phyloP scores from a whole-genome alignment of 2,113 vertebrate genomes.

The Seriola rivoliana region DNA sequence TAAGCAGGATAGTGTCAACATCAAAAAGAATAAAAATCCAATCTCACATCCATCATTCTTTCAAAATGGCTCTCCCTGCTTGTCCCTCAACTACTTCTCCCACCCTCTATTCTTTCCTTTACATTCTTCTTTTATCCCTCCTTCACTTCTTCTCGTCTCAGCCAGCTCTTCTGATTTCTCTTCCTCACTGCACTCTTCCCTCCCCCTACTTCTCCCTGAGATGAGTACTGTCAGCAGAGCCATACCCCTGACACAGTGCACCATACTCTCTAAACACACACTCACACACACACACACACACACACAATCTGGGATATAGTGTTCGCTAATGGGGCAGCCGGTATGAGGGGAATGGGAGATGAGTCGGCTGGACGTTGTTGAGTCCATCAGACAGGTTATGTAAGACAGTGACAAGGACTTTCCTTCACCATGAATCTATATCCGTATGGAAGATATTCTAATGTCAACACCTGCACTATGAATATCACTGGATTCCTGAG shows the following conservation, averaged over 20 bases:
- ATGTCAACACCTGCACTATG: constrained; percentile 30
- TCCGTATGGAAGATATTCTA: constrained; percentile 26
- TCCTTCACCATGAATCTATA: constrained; percentile 42
- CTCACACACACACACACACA: neutral
- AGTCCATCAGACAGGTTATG: constrained; percentile 53
- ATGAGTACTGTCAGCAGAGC: constrained; percentile 63
- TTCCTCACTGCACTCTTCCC: constrained; percentile 5
- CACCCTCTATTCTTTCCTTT: neutral
- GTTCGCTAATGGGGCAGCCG: constrained; percentile 64
- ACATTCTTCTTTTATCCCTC: neutral
- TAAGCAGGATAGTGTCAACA: neutral
- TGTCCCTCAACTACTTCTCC: neutral
- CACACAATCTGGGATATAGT: constrained; percentile 17
- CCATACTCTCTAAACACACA: constrained; percentile 41
- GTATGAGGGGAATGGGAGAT: constrained; percentile 52
- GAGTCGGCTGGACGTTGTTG: constrained; percentile 30
- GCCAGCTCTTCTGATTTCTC: constrained; percentile 5
- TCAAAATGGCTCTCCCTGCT: neutral
- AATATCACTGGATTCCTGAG: constrained; percentile 26
- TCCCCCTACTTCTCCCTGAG: constrained; percentile 31
- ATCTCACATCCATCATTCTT: neutral
- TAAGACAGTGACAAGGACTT: constrained; percentile 42
- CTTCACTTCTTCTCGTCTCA: neutral
- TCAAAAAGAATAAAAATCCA: neutral
- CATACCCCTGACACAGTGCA: constrained; percentile 73